A percentile compares a stretch with the other conserved stretches of the same genome.
These are phyloP conservation scores for Trichechus manatus DNA, from an alignment of 2,113 vertebrate genomes.

Conservation along the genomic window DNA sequence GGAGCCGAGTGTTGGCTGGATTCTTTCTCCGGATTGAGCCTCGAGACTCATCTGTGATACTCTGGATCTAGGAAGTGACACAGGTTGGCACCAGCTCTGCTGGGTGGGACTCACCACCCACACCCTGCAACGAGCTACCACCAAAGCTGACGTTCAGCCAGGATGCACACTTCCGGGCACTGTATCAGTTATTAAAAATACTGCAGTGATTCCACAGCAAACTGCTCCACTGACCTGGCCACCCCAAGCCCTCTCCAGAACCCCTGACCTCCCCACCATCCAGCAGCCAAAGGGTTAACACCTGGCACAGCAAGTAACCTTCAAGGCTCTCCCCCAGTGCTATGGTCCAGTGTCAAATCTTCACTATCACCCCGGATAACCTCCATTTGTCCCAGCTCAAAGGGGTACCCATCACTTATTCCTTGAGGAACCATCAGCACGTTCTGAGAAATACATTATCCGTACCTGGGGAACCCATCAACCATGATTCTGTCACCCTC, in stretches of 20 bases:
- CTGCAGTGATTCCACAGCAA: neutral
- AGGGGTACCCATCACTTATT: neutral
- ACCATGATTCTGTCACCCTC: neutral
- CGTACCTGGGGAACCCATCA: neutral
- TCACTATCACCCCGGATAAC: neutral
- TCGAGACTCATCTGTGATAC: constrained; percentile 97
- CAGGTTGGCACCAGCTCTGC: neutral
- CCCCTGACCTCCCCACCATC: neutral
- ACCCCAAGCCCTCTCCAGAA: neutral
- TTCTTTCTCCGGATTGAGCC: constrained; percentile 98
- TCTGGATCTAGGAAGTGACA: constrained; percentile 93
- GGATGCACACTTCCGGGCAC: neutral
- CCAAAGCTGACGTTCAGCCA: neutral
- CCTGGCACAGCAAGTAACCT: neutral
- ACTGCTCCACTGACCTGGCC: neutral
- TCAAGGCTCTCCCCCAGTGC: neutral
- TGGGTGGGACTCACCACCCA: constrained; percentile 6
- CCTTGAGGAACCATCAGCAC: neutral
- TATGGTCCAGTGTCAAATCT: neutral
- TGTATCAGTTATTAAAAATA: neutral
- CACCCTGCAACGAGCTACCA: neutral
- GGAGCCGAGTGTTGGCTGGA: constrained; percentile 92
- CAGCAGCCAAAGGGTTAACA: neutral
- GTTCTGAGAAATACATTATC: neutral
- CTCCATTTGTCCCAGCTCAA: neutral